Conservation (phyloP, 2,113 vertebrate species). For the Python bivittatus region DNA sequence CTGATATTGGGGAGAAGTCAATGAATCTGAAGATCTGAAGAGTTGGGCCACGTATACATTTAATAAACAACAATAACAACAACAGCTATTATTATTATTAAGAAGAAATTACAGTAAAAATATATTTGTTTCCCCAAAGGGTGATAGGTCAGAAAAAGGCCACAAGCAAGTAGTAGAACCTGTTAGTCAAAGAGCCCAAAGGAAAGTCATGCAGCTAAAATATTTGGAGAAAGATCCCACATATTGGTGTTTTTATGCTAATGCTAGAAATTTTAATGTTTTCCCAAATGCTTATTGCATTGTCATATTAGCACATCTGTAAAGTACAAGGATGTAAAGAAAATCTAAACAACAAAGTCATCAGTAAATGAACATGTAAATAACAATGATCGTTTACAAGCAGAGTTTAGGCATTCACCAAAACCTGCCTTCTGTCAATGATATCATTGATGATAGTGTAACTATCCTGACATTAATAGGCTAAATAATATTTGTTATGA, state of each 20-base stretch:
- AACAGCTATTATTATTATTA: not conserved
- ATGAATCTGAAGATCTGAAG: not conserved
- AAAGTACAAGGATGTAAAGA: not conserved
- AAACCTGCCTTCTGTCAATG: not conserved
- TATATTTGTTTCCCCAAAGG: not conserved
- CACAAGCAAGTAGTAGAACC: not conserved
- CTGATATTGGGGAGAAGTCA: not conserved
- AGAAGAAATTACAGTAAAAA: not conserved
- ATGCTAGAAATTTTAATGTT: not conserved
- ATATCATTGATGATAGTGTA: not conserved
- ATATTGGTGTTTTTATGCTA: not conserved
- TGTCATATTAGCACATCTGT: not conserved
- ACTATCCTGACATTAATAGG: not conserved
- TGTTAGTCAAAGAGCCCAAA: not conserved
- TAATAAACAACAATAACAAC: not conserved
- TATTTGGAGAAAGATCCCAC: not conserved
- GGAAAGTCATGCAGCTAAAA: not conserved
- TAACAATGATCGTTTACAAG: not conserved
- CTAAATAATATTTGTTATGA: not conserved
- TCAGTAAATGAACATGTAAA: not conserved
- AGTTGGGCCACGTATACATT: not conserved
- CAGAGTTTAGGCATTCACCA: not conserved
- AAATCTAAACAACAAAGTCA: not conserved
- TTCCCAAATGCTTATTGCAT: not conserved
- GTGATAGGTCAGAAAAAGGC: not conserved